These are phyloP conservation scores for Aproaerema taeniolella DNA, from an alignment of 2,888 invertebrate genomes.

Conservation along the genomic window DNA sequence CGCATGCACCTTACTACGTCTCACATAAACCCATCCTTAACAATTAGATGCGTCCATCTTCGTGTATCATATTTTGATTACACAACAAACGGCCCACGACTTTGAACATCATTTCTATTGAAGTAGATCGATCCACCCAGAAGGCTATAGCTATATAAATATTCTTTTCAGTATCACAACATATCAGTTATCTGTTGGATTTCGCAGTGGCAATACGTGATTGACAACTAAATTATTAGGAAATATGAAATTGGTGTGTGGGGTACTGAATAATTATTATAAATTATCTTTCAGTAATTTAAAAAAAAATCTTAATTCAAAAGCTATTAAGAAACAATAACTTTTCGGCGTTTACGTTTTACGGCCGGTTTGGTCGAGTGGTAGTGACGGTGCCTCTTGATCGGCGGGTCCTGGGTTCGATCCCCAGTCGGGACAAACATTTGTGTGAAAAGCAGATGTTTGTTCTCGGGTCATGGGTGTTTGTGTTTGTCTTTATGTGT, in stretches of 20 bases:
- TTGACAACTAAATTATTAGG: conserved; percentile 24
- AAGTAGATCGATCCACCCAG: conserved; percentile 54
- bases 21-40: conserved; percentile 41
- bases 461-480: too few species aligned
- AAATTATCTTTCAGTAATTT: too few species aligned
- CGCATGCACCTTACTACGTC: too few species aligned
- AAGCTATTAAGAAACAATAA: too few species aligned
- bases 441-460: too few species aligned
- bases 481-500: too few species aligned
- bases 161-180: conserved; percentile 41
- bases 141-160: conserved; percentile 60
- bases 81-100: conserved; percentile 54
- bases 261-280: not conserved
- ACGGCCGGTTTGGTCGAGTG: too few species aligned
- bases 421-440: too few species aligned
- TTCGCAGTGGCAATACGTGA: conserved; percentile 34
- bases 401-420: too few species aligned
- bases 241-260: conserved; percentile 58
- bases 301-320: too few species aligned
- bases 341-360: too few species aligned
- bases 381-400: too few species aligned
- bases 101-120: conserved; percentile 34
- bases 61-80: conserved; percentile 52
- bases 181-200: conserved; percentile 51
- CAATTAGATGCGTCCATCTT: conserved; percentile 57